Conservation (phyloP, 1,140 invertebrate genomes). For the Lineus longissimus region DNA sequence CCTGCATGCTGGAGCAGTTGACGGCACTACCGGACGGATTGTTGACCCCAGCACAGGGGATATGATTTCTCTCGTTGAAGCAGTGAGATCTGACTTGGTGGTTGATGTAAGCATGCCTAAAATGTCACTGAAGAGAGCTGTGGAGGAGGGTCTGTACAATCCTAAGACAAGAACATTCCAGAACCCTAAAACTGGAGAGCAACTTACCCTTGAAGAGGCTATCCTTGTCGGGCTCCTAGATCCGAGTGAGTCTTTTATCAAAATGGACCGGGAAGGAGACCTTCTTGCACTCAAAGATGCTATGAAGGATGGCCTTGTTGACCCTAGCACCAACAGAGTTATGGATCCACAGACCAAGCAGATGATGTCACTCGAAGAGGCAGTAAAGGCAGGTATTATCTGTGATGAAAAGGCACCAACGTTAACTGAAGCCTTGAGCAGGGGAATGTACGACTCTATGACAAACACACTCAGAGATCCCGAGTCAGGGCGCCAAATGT, state of each 20-base stretch:
- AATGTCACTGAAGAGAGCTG: not conserved
- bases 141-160: slow-evolving; percentile 38
- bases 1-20: slow-evolving; percentile 27
- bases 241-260: too few relatives aligned
- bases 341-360: slow-evolving; percentile 65
- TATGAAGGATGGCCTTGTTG: slow-evolving; percentile 78
- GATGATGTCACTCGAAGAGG: slow-evolving; percentile 84
- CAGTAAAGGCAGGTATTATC: slow-evolving; percentile 65
- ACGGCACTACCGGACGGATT: not conserved
- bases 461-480: slow-evolving; percentile 75
- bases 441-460: slow-evolving; percentile 69
- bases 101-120: too few relatives aligned
- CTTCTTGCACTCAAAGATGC: slow-evolving; percentile 61
- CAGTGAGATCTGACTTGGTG: slow-evolving; percentile 61
- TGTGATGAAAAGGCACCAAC: not conserved
- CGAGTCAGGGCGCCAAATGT: slow-evolving; percentile 62
- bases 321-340: slow-evolving; percentile 75
- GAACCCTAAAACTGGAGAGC: slow-evolving; percentile 32
- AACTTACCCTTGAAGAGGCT: slow-evolving; percentile 38
- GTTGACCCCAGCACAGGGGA: not conserved
- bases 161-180: slow-evolving; percentile 43
- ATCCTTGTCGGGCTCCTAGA: slow-evolving; percentile 19
- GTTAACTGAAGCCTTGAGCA: slow-evolving; percentile 18
- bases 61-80: not conserved
- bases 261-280: not conserved